Evolutionary conservation across 2,797 vertebrate genomes (phyloP).

Genomic region (Percopsis omiscomaycus): DNA sequence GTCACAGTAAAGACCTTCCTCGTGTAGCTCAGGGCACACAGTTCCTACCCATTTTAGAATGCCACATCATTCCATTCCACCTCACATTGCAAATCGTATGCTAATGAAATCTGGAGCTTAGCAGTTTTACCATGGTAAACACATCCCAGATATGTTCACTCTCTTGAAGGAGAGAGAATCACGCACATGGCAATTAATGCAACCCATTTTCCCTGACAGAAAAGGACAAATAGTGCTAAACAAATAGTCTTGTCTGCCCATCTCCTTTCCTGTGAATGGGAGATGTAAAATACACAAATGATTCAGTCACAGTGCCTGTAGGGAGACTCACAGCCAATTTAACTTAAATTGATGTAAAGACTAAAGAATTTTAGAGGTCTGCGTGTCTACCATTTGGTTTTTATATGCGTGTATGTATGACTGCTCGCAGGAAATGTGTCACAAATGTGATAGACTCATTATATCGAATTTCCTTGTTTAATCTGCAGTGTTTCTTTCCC

Average conservation of each 20-base stretch:
- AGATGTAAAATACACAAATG: slow-evolving; percentile 37
- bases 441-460: too few species aligned
- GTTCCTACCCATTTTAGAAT: slow-evolving; percentile 9
- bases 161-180: slow-evolving; percentile 18
- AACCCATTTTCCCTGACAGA: slow-evolving; percentile 27
- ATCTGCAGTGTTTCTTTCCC: slow-evolving; percentile 4
- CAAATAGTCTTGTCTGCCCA: slow-evolving; percentile 16
- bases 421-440: not conserved
- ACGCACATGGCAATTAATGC: slow-evolving; percentile 18
- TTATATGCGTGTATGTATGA: slow-evolving; percentile 4
- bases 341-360: slow-evolving; percentile 31
- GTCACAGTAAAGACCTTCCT: slow-evolving; percentile 14
- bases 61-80: slow-evolving; percentile 21
- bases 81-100: slow-evolving; percentile 32
- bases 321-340: slow-evolving; percentile 29
- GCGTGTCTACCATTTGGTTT: not conserved
- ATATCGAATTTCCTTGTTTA: not conserved
- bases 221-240: slow-evolving; percentile 30
- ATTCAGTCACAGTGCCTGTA: slow-evolving; percentile 19
- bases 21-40: slow-evolving; percentile 4
- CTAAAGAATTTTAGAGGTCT: not conserved
- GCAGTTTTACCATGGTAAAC: slow-evolving; percentile 26
- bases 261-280: slow-evolving; percentile 35
- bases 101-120: slow-evolving; percentile 38
- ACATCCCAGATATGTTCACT: slow-evolving; percentile 13